Conservation (phyloP, 2,888 invertebrate genomes). For the Micropterix aruncella region DNA sequence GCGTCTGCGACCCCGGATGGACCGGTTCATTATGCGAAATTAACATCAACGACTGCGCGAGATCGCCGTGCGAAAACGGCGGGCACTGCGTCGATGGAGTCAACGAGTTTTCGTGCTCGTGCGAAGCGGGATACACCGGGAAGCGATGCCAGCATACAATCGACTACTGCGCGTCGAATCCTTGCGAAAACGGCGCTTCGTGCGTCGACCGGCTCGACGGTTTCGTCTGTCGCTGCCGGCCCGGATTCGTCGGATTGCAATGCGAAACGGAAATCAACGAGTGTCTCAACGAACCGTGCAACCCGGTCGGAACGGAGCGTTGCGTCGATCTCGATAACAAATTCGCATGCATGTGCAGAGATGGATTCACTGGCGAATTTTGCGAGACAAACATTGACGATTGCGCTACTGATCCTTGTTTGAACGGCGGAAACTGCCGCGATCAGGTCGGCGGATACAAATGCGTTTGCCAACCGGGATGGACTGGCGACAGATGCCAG, state of each 20-base stretch:
- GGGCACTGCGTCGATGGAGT: conserved; percentile 84
- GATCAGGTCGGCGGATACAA: conserved; percentile 76
- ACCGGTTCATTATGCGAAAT: conserved; percentile 72
- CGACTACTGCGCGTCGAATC: conserved; percentile 79
- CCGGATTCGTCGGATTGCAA: conserved; percentile 84
- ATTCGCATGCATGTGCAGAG: conserved; percentile 76
- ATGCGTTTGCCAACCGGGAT: conserved; percentile 72
- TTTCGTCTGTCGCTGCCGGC: conserved; percentile 84
- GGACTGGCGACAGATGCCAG: conserved; percentile 79
- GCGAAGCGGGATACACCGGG: conserved; percentile 90
- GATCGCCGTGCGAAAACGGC: conserved; percentile 81
- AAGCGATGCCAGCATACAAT: conserved; percentile 86
- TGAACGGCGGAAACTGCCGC: conserved; percentile 78
- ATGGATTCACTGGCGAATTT: conserved; percentile 71
- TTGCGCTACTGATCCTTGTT: conserved; percentile 71
- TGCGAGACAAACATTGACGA: conserved; percentile 84
- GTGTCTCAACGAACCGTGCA: conserved; percentile 83
- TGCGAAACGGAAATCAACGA: conserved; percentile 91
- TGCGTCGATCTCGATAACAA: conserved; percentile 83
- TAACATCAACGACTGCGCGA: conserved; percentile 83
- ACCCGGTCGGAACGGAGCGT: conserved; percentile 75
- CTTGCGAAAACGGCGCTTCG: conserved; percentile 85
- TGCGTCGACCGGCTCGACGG: conserved; percentile 82
- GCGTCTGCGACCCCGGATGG: conserved; percentile 90
- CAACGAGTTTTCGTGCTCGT: conserved; percentile 73